phyloP scores from a whole-genome alignment of 2,797 vertebrate genomes.

The Arnoldichthys spilopterus region DNA sequence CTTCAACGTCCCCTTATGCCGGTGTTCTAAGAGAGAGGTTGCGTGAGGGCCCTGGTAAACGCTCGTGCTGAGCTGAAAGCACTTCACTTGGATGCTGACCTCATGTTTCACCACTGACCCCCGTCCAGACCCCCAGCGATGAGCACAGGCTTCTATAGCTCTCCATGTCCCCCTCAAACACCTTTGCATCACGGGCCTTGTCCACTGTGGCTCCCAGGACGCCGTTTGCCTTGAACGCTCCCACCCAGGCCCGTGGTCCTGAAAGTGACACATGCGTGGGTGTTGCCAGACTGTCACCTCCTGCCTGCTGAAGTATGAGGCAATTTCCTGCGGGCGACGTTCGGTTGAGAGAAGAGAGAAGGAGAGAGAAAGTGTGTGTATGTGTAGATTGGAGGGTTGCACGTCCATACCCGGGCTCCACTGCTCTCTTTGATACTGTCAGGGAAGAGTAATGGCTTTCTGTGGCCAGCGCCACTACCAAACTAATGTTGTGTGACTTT shows the following conservation, averaged over 20 bases:
- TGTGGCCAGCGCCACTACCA: slow-evolving; percentile 74
- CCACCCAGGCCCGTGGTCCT: slow-evolving; percentile 74
- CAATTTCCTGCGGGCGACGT: slow-evolving; percentile 83
- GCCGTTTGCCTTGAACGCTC: slow-evolving; percentile 56
- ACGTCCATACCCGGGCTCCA: slow-evolving; percentile 62
- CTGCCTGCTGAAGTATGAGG: slow-evolving; percentile 82
- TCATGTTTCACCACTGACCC: slow-evolving; percentile 41
- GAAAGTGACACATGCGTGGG: slow-evolving; percentile 81
- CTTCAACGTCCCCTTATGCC: slow-evolving; percentile 31
- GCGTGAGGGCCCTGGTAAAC: slow-evolving; percentile 25
- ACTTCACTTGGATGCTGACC: slow-evolving; percentile 48
- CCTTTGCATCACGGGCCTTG: slow-evolving; percentile 57
- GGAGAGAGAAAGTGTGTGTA: slow-evolving; percentile 20
- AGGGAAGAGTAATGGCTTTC: slow-evolving; percentile 84
- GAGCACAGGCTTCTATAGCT: slow-evolving; percentile 58
- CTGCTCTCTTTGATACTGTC: slow-evolving; percentile 82
- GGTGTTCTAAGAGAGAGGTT: slow-evolving; percentile 39
- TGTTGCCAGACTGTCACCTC: slow-evolving; percentile 81
- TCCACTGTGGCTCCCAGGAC: slow-evolving; percentile 62
- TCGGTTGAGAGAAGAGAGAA: slow-evolving; percentile 67
- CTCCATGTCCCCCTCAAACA: slow-evolving; percentile 50
- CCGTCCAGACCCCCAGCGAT: not conserved
- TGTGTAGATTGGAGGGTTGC: slow-evolving; percentile 12
- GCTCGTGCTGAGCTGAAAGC: slow-evolving; percentile 32
- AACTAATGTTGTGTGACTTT: slow-evolving; percentile 83